Conservation (phyloP, 2,797 vertebrate species). For the Spinus pinus region DNA sequence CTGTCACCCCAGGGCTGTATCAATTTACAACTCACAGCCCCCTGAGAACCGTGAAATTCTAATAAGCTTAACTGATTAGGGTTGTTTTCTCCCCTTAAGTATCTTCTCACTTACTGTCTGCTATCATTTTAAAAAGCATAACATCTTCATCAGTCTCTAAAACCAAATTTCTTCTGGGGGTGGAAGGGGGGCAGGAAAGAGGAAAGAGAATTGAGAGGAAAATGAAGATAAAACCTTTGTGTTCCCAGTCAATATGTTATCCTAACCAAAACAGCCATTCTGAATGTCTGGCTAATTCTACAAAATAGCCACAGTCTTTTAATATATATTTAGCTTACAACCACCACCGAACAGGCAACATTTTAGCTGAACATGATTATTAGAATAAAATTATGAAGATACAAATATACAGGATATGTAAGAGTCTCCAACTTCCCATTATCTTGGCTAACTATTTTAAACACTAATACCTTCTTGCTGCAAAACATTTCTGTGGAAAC, state of each 20-base stretch:
- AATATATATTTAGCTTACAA: neutral
- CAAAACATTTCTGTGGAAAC: neutral
- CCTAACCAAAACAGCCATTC: neutral
- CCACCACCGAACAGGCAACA: neutral
- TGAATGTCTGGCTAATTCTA: neutral
- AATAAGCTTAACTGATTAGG: neutral
- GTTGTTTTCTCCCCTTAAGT: neutral
- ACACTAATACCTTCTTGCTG: neutral
- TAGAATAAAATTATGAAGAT: neutral
- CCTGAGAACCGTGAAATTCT: slow-evolving; percentile 12
- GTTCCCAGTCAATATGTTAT: neutral
- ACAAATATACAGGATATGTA: neutral
- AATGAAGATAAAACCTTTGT: neutral
- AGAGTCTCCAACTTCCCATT: neutral
- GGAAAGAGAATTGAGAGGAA: neutral
- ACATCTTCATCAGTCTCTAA: neutral
- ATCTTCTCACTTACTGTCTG: neutral
- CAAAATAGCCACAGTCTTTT: neutral
- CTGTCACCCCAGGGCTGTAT: neutral
- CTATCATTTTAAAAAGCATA: neutral
- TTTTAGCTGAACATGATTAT: neutral
- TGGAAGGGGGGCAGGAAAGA: neutral
- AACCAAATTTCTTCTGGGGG: neutral
- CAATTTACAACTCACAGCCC: neutral
- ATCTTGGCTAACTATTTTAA: neutral